phyloP scores from a whole-genome alignment of 2,113 vertebrate species.

The Scomber colias region DNA sequence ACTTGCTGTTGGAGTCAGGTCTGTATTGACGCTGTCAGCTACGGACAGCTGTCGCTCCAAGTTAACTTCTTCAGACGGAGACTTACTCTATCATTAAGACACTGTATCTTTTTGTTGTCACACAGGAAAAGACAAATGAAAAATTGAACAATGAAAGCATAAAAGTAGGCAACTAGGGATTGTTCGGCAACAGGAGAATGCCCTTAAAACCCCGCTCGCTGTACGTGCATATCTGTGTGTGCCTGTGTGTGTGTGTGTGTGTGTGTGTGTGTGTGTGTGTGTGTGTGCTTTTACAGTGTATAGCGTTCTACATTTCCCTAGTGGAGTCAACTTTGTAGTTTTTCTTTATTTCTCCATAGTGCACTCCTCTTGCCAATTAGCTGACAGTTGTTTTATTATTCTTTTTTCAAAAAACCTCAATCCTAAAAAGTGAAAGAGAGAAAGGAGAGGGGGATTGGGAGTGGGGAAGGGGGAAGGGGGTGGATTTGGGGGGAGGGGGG shows the following conservation, averaged over 20 bases:
- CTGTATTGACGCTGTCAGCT: neutral
- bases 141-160: conserved; percentile 66
- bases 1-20: neutral
- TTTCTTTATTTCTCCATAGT: conserved; percentile 32
- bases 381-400: conserved; percentile 79
- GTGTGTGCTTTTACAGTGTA: conserved; percentile 21
- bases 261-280: neutral
- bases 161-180: conserved; percentile 52
- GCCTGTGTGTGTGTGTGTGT: neutral
- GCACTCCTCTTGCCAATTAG: conserved; percentile 77
- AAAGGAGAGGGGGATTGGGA: neutral
- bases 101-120: conserved; percentile 12
- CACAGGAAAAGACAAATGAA: conserved; percentile 41
- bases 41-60: conserved; percentile 4
- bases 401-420: conserved; percentile 73
- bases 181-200: conserved; percentile 58
- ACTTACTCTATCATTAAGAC: conserved; percentile 11
- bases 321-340: conserved; percentile 75
- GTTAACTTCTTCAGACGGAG: conserved; percentile 50
- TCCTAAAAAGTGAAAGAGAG: conserved; percentile 57
- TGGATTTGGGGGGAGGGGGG: too few relatives aligned
- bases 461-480: too few relatives aligned
- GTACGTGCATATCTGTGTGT: conserved; percentile 4
- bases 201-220: conserved; percentile 46
- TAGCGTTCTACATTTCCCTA: conserved; percentile 61